Evolutionary conservation across 2,797 vertebrate genomes (phyloP).

Genomic region (Mormyrus hasselquistii): DNA sequence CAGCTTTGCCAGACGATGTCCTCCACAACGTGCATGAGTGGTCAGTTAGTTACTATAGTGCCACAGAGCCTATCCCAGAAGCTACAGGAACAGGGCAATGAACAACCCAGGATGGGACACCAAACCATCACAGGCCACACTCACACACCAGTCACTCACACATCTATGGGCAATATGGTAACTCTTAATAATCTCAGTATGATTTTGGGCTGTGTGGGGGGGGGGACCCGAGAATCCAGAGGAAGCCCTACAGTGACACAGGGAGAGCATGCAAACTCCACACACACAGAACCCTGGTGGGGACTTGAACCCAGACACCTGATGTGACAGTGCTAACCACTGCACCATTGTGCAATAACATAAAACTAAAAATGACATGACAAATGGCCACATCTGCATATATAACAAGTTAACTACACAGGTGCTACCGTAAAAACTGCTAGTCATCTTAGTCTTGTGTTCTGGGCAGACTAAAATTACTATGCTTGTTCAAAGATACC

Average conservation of each 20-base stretch:
- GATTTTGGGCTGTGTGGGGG: not conserved
- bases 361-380: not conserved
- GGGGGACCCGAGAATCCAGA: not conserved
- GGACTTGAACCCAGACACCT: not conserved
- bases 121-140: not conserved
- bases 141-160: not conserved
- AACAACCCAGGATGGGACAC: not conserved
- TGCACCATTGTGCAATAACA: not conserved
- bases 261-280: not conserved
- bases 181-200: not conserved
- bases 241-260: not conserved
- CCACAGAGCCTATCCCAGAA: not conserved
- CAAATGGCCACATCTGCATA: not conserved
- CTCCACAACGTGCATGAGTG: not conserved
- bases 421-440: not conserved
- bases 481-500: not conserved
- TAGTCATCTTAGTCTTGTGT: not conserved
- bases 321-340: not conserved
- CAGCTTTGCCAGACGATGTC: not conserved
- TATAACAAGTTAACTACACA: not conserved
- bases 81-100: not conserved
- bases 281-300: not conserved
- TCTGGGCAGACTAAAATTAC: not conserved
- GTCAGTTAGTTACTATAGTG: not conserved
- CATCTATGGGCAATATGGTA: not conserved